Evolutionary conservation across 2,888 invertebrate species (phyloP), one percentile per base, ranked within the genome.

Genomic region (Chaitophorus viminalis): DNA sequence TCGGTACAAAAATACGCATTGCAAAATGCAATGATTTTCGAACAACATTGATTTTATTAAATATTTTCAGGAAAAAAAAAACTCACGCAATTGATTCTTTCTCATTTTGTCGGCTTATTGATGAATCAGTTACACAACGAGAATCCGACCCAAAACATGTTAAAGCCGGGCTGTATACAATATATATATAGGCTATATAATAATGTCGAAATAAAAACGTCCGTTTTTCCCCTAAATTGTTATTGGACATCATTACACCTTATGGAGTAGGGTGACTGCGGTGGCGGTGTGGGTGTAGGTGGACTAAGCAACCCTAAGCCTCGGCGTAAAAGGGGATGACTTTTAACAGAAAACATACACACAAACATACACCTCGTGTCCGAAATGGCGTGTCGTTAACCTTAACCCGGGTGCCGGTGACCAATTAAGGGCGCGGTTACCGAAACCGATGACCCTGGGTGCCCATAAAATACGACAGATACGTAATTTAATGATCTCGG

Each of bases 351-450:
- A 79, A 79, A 86, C 86, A 70, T 77, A 85, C 85, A 36, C 76
- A 76, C 76, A 74, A 54, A 70, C 87, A 74, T 39, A 46, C 81
- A 81, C 87, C 87, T 87, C 87, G 65, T 87, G 87, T 87, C 79
- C 79, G 87, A 70, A 87, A 87, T 74, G 79, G 87, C 81, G 81
- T 87, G 81, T 87, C 87, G 87, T 87, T 87, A 87, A 87, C 87
- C 87, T 87, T 74, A 87, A 87, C 87, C 87, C 87, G 79, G 60
- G 81, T 79, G 81, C 74, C 87, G 87, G 81, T 81, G 87, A 87
- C 87, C 87, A 87, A 87, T 87, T 87, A 87, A 87, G 87, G 87
- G 87, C 87, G 87, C 87, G 86, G 86, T 86, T 86, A 86, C 87
- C 81, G 87, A 46, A 87, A 87, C 87, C 87, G 87, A 81, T 65